These are phyloP conservation scores for Clinocottus analis DNA, from an alignment of 2,113 vertebrate species.

Conservation along the genomic window DNA sequence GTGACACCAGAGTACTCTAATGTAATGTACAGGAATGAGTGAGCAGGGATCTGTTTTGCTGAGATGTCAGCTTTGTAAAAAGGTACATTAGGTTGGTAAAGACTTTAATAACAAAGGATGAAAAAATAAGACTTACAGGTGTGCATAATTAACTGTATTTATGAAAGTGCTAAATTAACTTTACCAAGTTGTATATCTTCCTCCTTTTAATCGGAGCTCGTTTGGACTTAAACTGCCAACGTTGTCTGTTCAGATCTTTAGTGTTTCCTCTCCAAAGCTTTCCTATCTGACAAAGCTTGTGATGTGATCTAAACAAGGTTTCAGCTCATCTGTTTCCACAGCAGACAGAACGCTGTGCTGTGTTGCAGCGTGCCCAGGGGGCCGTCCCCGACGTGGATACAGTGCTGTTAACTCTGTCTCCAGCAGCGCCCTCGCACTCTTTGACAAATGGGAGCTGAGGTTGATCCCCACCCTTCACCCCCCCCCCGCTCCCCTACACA, in stretches of 20 bases:
- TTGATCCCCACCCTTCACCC: conserved; percentile 71
- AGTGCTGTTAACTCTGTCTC: conserved; percentile 71
- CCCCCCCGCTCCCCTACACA: too few species aligned
- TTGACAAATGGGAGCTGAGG: conserved; percentile 66
- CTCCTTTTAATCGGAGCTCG: not conserved
- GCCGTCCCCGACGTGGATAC: conserved; percentile 49
- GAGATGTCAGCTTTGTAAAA: not conserved
- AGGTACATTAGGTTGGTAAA: not conserved
- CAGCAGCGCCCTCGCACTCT: conserved; percentile 63
- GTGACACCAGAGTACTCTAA: not conserved
- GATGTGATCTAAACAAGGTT: conserved; percentile 59
- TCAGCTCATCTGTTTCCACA: conserved; percentile 51
- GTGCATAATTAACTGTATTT: not conserved
- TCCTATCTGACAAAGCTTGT: conserved; percentile 32
- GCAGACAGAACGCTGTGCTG: conserved; percentile 48
- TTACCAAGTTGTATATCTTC: not conserved
- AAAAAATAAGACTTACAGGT: not conserved
- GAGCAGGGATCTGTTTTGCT: not conserved
- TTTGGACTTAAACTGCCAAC: conserved; percentile 12
- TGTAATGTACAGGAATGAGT: not conserved
- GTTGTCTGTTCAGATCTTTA: conserved; percentile 29
- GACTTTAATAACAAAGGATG: not conserved
- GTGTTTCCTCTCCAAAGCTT: conserved; percentile 34
- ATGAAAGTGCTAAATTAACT: not conserved
- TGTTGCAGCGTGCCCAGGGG: conserved; percentile 54